Evolutionary conservation across 1,140 invertebrate genomes (phyloP).

Genomic region (Copidosoma floridanum): DNA sequence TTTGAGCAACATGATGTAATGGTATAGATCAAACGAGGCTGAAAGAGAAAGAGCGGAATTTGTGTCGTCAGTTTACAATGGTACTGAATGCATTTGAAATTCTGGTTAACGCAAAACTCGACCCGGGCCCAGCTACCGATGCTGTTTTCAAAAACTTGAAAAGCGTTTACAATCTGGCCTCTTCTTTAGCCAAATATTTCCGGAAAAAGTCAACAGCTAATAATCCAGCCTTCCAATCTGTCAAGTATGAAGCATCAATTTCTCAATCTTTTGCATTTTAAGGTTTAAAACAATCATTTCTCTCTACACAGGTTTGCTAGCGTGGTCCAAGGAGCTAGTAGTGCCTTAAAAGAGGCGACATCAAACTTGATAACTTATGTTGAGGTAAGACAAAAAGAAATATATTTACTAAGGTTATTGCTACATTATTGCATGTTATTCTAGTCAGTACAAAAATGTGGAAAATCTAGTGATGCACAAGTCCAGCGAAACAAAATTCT

Average conservation of each 20-base stretch:
- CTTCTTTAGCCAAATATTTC: slow-evolving; percentile 57
- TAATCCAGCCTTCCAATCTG: slow-evolving; percentile 53
- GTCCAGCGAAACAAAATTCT: slow-evolving; percentile 60
- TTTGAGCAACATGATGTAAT: background rate
- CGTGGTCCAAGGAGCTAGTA: slow-evolving; percentile 60
- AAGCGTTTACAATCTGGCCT: slow-evolving; percentile 50
- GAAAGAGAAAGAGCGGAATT: slow-evolving; percentile 50
- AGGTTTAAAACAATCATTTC: background rate
- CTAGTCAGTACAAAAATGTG: slow-evolving; percentile 42
- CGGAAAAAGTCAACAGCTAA: slow-evolving; percentile 44
- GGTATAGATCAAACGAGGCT: slow-evolving; percentile 43
- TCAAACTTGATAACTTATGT: slow-evolving; percentile 59
- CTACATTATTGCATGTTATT: background rate
- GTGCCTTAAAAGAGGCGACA: slow-evolving; percentile 56
- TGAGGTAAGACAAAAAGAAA: no score
- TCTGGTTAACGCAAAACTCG: slow-evolving; percentile 45
- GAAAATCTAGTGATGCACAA: slow-evolving; percentile 48
- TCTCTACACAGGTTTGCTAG: slow-evolving; percentile 50
- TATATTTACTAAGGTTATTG: background rate
- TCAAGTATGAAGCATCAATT: slow-evolving; percentile 51
- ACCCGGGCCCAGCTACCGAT: slow-evolving; percentile 47
- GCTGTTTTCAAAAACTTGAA: slow-evolving; percentile 55
- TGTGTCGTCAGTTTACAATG: slow-evolving; percentile 54
- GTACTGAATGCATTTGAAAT: slow-evolving; percentile 48
- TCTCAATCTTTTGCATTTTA: slow-evolving; percentile 1